Evolutionary conservation across 2,797 vertebrate genomes (phyloP), one percentile per base, ranked within the genome.

Genomic region (Sebastes dallii): DNA sequence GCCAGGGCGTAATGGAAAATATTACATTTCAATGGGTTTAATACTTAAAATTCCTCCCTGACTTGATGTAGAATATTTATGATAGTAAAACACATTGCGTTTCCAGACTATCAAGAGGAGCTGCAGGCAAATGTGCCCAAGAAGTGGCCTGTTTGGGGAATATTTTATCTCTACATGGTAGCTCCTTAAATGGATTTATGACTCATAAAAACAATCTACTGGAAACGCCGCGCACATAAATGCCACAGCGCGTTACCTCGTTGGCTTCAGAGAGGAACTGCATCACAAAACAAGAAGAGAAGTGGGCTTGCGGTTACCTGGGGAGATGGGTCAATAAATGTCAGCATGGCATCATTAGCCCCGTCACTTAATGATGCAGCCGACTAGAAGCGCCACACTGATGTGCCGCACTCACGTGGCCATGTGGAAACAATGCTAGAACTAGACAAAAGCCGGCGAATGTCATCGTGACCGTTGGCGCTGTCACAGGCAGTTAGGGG

Each of bases 171-270:
- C 84, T 66, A 85, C 85, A 75, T 71, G 75, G 74, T 82, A 82
- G 86, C 85, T 79, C 77, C 86, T 90, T 84, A 88, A 93, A 93
- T 82, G 81, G 87, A 92, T 95, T 93, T 87, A 92, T 89, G 81
- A 82, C 82, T 91, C 91, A 89, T 90, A 90, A 91, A 91, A 85
- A 84, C 82, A 82, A 91, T 87, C 83, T 80, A 72, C 64, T 84
- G 77, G 70, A 91, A 69, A 75, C 22, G 18, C 14, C 3, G 34
- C 16, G 50, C 59, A 56, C 55, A 82, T 81, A 85, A 90, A 91
- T 82, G 82, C 83, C 82, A 86, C 54, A 6, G 22, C 4, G 27
- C 59, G 69, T 85, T 86, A 81, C 80, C 73, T 80, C 52, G 27
- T 72, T 81, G 72, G 36, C 58, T 77, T 86, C 71, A 11, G 72